These are phyloP conservation scores for Megaleporinus macrocephalus DNA, from an alignment of 2,113 vertebrate species.

Conservation along the genomic window DNA sequence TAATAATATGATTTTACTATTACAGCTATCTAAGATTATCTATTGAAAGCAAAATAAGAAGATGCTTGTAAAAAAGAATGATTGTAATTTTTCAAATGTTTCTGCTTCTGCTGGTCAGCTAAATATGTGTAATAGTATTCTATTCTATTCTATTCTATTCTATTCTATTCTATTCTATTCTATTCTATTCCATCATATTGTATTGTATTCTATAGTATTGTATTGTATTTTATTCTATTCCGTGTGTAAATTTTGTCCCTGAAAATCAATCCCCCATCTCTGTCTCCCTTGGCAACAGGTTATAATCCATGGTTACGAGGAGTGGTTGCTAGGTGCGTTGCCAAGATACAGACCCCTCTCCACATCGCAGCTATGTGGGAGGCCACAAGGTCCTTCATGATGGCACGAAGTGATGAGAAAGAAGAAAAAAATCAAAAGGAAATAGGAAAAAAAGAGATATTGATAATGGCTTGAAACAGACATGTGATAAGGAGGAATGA, in stretches of 20 bases:
- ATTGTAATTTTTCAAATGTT: too few relatives aligned
- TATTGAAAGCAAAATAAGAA: too few relatives aligned
- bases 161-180: slow-evolving; percentile 2
- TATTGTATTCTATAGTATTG: slow-evolving; percentile 33
- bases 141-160: background rate
- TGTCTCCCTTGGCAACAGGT: slow-evolving; percentile 85
- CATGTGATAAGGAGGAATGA: slow-evolving; percentile 52
- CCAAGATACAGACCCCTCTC: slow-evolving; percentile 79
- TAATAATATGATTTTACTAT: too few relatives aligned
- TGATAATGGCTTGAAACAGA: background rate
- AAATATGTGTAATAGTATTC: too few relatives aligned
- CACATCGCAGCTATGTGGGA: slow-evolving; percentile 72
- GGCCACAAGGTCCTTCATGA: slow-evolving; percentile 76
- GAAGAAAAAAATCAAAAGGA: slow-evolving; percentile 54
- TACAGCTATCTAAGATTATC: too few relatives aligned
- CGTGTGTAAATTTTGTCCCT: slow-evolving; percentile 54
- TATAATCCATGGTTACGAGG: slow-evolving; percentile 83
- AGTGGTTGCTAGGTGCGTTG: slow-evolving; percentile 83
- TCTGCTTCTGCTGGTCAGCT: too few relatives aligned
- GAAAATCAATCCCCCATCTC: slow-evolving; percentile 81
- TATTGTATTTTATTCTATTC: slow-evolving; percentile 68
- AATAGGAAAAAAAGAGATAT: slow-evolving; percentile 7
- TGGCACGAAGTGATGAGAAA: slow-evolving; percentile 68
- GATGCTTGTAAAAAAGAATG: too few relatives aligned
- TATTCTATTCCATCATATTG: background rate